Base-by-base conservation (phyloP, 2,113 vertebrate species). In the Anas platyrhynchos region DNA sequence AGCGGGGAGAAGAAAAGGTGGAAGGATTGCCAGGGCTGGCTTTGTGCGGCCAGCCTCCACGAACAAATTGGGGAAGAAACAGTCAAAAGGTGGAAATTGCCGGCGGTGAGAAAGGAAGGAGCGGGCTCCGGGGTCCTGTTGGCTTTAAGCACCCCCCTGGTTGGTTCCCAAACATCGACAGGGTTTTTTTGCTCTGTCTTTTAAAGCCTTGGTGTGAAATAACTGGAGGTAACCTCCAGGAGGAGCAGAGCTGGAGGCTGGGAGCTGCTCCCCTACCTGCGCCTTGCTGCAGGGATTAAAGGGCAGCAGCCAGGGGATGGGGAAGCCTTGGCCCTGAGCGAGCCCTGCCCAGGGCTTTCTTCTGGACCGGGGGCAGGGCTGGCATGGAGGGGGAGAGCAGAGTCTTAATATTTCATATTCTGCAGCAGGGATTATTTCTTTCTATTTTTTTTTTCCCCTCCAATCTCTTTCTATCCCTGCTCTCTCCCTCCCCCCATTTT, bases 71-170 rank as follows among this genome's bases (percentile, higher is more conserved):
- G 32, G 34, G 25, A 54, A 52, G 36, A 44, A 29, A 43, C 29
- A 41, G 26, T 52, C 63, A 67, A 34, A 86, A 58, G n/a, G 43
- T 93, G 93, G 92, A 96, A 96, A 83, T 90, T 72, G 75, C 74
- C 61, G 3, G 6, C 0, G 26, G 88, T 94, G 88, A 88, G 95
- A 95, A 91, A 96, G 95, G 95, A 96, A 92, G 86, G 96, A 97
- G 59, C 36, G 0, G 2, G 21, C 46, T 38, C 46, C 21, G 20
- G 20, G 46, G 46, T 81, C 52, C 59, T 6, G 0, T 21, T 18
- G 62, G 32, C 7, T 71, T 59, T 50, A 62, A 84, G 41, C 62
- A 65, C 38, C 62, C 62, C 36, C 13, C 25, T 31, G 43, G 26
- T 61, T 76, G 36, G n/a, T n/a, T 61, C 32, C n/a, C 43, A 18